These are phyloP conservation scores for Ctenopoma kingsleyae DNA, from an alignment of 2,797 vertebrate species.

Conservation along the genomic window DNA sequence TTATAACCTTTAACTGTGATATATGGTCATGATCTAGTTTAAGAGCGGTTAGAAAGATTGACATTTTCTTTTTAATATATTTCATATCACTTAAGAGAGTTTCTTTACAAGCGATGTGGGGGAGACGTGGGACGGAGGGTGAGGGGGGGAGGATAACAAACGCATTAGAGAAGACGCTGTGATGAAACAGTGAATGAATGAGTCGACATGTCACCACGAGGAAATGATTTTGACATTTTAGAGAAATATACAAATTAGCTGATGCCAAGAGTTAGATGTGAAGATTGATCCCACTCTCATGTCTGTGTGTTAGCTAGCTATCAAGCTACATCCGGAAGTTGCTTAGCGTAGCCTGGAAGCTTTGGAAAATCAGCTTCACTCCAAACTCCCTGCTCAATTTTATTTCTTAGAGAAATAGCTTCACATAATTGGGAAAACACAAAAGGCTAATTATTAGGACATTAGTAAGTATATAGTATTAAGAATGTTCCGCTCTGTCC, in stretches of 20 bases:
- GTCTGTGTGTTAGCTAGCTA: not conserved
- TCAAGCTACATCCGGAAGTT: not conserved
- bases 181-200: conserved; percentile 2
- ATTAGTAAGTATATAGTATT: too few relatives aligned
- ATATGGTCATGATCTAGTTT: conserved; percentile 51
- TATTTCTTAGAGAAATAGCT: too few relatives aligned
- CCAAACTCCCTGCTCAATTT: too few relatives aligned
- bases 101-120: conserved; percentile 58
- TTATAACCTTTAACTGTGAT: conserved; percentile 61
- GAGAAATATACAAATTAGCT: conserved; percentile 2
- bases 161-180: conserved; percentile 14
- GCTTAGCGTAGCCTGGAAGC: not conserved
- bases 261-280: conserved; percentile 19
- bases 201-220: conserved; percentile 12
- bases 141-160: conserved; percentile 9
- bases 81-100: conserved; percentile 35
- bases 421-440: too few relatives aligned
- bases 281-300: conserved; percentile 1
- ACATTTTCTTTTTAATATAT: conserved; percentile 44
- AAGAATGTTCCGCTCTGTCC: too few relatives aligned
- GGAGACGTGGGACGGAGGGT: not conserved
- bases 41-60: conserved; percentile 49
- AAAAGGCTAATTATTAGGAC: too few relatives aligned
- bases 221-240: conserved; percentile 5
- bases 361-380: too few relatives aligned